Conservation (phyloP, 2,888 invertebrate species). For the Acrobasis repandana region DNA sequence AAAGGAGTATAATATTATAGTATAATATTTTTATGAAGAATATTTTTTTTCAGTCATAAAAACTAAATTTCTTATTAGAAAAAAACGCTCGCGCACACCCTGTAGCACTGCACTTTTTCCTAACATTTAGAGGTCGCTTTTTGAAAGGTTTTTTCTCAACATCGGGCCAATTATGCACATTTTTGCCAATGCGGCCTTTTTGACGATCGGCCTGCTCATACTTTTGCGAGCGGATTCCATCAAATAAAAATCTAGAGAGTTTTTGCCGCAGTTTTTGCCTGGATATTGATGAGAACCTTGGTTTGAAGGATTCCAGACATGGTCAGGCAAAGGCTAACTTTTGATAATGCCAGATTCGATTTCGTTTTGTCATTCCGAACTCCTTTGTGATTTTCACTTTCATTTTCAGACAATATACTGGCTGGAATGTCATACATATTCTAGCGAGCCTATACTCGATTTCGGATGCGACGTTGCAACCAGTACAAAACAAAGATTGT, state of each 20-base stretch:
- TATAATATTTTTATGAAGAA: no score
- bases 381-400: conserved; percentile 23
- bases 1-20: background rate
- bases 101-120: conserved; percentile 78
- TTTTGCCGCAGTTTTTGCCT: conserved; percentile 74
- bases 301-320: conserved; percentile 70
- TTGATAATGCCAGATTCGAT: conserved; percentile 16
- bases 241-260: conserved; percentile 77
- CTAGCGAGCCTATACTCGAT: conserved; percentile 6
- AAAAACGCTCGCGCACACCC: conserved; percentile 46
- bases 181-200: conserved; percentile 77
- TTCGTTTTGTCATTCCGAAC: conserved; percentile 22
- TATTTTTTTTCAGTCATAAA: background rate
- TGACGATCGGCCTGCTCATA: conserved; percentile 63
- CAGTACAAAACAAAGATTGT: conserved; percentile 1
- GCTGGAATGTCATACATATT: conserved; percentile 16
- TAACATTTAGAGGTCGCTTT: conserved; percentile 78
- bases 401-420: conserved; percentile 20
- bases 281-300: conserved; percentile 72
- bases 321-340: conserved; percentile 38
- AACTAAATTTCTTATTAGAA: conserved; percentile 11
- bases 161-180: conserved; percentile 80
- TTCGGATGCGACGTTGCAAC: background rate
- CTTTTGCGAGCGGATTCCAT: conserved; percentile 73
- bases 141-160: conserved; percentile 75